These are phyloP conservation scores for Ichneumon xanthorius DNA, from an alignment of 2,888 invertebrate species.

Conservation along the genomic window DNA sequence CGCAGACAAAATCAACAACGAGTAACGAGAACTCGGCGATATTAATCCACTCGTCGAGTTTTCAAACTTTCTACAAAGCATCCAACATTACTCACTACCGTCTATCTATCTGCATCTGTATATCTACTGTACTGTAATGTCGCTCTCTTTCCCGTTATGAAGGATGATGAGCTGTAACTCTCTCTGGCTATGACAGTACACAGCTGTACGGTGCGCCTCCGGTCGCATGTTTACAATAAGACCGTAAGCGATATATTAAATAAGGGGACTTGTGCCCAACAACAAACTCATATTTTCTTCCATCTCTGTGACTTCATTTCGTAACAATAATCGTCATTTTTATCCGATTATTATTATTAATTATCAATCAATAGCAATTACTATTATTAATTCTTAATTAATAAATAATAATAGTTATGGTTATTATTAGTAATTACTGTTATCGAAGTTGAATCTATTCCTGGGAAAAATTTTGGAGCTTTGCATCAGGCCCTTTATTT, in stretches of 20 bases:
- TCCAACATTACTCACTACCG: constrained; percentile 73
- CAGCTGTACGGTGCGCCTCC: constrained; percentile 28
- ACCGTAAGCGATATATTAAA: constrained; percentile 9
- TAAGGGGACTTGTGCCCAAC: background rate
- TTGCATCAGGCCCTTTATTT: background rate
- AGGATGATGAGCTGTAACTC: constrained; percentile 60
- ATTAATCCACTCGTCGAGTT: constrained; percentile 85
- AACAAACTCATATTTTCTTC: background rate
- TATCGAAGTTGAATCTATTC: background rate
- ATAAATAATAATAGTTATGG: too few species aligned
- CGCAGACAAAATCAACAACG: constrained; percentile 85
- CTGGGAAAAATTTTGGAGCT: background rate
- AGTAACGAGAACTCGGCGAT: constrained; percentile 85
- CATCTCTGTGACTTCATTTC: background rate
- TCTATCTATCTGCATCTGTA: constrained; percentile 66
- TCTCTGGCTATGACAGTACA: constrained; percentile 15
- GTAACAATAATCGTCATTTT: background rate
- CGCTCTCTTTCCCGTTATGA: constrained; percentile 57
- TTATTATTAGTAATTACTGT: background rate
- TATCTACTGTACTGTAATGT: constrained; percentile 54
- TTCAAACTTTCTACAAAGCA: constrained; percentile 85
- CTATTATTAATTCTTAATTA: background rate
- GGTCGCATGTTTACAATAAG: constrained; percentile 81
- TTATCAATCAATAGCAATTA: too few species aligned
- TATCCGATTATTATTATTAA: background rate